Percentiles rank a stretch among this genome's conserved stretches.
Evolutionary conservation across 2,888 invertebrate genomes (phyloP).

Genomic region (Penaeus monodon): DNA sequence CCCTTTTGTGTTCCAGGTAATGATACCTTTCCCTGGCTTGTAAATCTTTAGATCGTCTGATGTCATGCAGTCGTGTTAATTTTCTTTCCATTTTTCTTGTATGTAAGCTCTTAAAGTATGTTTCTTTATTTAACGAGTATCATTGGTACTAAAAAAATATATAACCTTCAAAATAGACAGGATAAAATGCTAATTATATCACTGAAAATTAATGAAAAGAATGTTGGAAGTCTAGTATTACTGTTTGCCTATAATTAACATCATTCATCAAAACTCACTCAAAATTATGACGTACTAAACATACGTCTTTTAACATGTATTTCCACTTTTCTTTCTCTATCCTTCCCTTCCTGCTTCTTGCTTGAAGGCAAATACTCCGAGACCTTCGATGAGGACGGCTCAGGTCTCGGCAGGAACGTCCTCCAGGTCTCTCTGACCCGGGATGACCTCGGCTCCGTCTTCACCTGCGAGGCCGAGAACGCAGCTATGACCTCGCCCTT

Average conservation of each 20-base stretch:
- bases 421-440: constrained; percentile 79
- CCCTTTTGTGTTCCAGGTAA: not conserved
- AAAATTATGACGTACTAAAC: not conserved
- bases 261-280: not conserved
- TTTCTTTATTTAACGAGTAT: too few relatives aligned
- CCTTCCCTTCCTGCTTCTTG: not conserved
- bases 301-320: not conserved
- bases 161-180: too few relatives aligned
- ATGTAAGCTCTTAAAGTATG: too few relatives aligned
- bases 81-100: too few relatives aligned
- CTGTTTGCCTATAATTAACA: too few relatives aligned
- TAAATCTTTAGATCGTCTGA: too few relatives aligned
- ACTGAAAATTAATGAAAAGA: too few relatives aligned
- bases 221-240: too few relatives aligned
- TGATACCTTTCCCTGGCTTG: too few relatives aligned
- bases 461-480: constrained; percentile 53
- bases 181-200: too few relatives aligned
- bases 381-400: constrained; percentile 70
- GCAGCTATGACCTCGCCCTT: constrained; percentile 49
- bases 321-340: not conserved
- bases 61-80: too few relatives aligned
- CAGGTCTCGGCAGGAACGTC: constrained; percentile 77
- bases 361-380: constrained; percentile 43
- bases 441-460: constrained; percentile 74
- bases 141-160: too few relatives aligned